These are phyloP conservation scores for Anthonomus grandis DNA, from an alignment of 1,140 invertebrate genomes.

Conservation along the genomic window DNA sequence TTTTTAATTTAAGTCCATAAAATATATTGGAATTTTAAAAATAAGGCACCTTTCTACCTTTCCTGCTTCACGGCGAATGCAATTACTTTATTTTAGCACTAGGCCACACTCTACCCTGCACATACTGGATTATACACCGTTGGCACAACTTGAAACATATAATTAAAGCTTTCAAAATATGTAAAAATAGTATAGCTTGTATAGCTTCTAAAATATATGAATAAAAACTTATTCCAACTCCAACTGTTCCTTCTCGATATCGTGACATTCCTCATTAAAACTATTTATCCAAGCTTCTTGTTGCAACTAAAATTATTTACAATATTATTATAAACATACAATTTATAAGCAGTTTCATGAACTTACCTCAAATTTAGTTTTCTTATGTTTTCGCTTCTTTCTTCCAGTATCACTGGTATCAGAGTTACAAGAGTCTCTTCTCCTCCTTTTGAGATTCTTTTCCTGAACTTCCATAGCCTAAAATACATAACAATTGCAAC, in stretches of 20 bases:
- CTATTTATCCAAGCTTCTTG: constrained; percentile 21
- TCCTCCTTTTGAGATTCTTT: background rate
- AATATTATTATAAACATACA: constrained; percentile 7
- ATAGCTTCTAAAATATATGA: too few species aligned
- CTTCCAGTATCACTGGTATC: background rate
- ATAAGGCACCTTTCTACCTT: too few species aligned
- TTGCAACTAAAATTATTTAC: constrained; percentile 17
- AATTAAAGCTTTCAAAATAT: too few species aligned
- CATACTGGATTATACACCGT: too few species aligned
- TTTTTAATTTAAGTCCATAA: too few species aligned
- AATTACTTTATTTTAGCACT: too few species aligned
- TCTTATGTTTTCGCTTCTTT: constrained; percentile 11
- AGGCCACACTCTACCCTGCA: too few species aligned
- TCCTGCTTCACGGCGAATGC: too few species aligned
- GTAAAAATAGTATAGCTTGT: too few species aligned
- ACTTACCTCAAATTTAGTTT: constrained; percentile 25
- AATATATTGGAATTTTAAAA: too few species aligned
- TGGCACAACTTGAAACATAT: too few species aligned
- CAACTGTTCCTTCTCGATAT: constrained; percentile 14
- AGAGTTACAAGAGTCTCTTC: constrained; percentile 1
- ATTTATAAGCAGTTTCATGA: constrained; percentile 12
- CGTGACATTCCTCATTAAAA: constrained; percentile 27
- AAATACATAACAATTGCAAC: constrained; percentile 8
- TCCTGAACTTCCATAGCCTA: constrained; percentile 5
- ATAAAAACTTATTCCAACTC: constrained; percentile 9